phyloP scores from a whole-genome alignment of 2,113 vertebrate genomes.

The Antechinus flavipes region DNA sequence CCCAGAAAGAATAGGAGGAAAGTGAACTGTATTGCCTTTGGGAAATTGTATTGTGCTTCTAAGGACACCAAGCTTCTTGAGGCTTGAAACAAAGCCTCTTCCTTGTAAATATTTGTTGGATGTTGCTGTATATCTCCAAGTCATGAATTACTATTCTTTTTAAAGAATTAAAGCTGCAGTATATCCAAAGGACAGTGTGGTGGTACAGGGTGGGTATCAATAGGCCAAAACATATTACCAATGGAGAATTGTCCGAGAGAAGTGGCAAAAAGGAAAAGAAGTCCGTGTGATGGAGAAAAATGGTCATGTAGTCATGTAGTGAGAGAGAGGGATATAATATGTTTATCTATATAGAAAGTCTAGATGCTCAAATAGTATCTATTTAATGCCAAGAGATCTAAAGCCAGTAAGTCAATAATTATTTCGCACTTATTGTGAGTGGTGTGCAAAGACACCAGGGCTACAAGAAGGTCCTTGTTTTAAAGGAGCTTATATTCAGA shows the following conservation, averaged over 20 bases:
- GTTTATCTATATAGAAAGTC: too few relatives aligned
- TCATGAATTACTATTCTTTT: neutral
- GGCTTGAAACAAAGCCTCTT: neutral
- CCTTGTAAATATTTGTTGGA: neutral
- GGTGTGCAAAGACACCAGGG: too few relatives aligned
- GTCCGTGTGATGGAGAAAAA: neutral
- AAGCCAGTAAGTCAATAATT: too few relatives aligned
- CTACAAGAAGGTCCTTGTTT: too few relatives aligned
- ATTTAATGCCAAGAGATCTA: too few relatives aligned
- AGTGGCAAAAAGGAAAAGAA: neutral
- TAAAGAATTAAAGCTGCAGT: neutral
- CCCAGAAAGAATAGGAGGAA: neutral
- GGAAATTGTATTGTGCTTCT: neutral
- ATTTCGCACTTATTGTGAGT: too few relatives aligned
- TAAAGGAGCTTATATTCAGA: too few relatives aligned
- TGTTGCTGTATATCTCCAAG: neutral
- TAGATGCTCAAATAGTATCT: too few relatives aligned
- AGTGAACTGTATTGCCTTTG: neutral
- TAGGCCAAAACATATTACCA: neutral
- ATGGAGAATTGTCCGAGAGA: neutral
- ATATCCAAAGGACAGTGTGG: neutral
- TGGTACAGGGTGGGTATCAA: neutral
- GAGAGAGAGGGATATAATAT: too few relatives aligned
- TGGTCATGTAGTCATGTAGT: neutral
- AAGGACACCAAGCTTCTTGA: neutral